Conservation (phyloP, 2,113 vertebrate species). For the Caranx ignobilis region DNA sequence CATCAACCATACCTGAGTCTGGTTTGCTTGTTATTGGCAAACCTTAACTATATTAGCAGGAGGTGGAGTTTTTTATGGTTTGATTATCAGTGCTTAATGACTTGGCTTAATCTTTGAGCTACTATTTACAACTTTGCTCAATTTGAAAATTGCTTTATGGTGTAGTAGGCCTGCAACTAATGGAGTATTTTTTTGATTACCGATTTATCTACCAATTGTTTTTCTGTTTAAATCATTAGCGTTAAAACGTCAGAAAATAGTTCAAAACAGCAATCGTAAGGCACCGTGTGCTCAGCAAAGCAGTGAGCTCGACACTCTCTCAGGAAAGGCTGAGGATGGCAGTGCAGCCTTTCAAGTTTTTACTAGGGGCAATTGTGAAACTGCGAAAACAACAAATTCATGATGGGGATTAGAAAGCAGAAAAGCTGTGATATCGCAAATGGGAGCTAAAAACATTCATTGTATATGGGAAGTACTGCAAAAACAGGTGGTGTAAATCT, state of each 20-base stretch:
- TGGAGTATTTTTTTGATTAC: neutral
- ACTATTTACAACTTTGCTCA: neutral
- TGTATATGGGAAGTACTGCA: no score
- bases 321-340: neutral
- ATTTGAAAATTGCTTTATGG: neutral
- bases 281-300: neutral
- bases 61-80: neutral
- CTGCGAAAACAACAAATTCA: neutral
- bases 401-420: neutral
- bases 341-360: neutral
- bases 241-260: neutral
- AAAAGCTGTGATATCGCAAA: neutral
- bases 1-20: constrained; percentile 1
- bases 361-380: neutral
- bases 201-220: neutral
- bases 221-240: neutral
- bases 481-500: no score
- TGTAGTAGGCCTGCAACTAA: neutral
- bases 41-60: neutral
- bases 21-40: neutral
- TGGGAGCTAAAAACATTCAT: neutral
- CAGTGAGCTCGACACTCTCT: neutral
- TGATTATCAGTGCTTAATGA: neutral
- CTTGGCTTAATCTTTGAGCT: neutral
- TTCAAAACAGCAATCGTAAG: neutral